phyloP scores from a whole-genome alignment of 2,113 vertebrate species.

The Podarcis raffonei region DNA sequence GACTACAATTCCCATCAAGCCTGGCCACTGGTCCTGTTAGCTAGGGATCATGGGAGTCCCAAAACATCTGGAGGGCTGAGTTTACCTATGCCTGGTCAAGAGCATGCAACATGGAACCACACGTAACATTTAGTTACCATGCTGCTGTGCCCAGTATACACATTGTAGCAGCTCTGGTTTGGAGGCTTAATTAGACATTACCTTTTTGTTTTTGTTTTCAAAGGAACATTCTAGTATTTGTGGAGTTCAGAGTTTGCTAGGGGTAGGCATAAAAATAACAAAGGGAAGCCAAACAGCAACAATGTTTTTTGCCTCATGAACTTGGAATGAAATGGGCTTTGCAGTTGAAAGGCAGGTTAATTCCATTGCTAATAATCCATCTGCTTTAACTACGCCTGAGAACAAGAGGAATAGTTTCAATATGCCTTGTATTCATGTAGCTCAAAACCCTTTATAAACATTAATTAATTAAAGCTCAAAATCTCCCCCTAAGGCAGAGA shows the following conservation, averaged over 20 bases:
- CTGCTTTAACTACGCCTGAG: not conserved
- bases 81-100: too few relatives aligned
- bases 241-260: not conserved
- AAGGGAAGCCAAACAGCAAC: not conserved
- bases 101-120: not conserved
- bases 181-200: not conserved
- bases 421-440: constrained; percentile 20
- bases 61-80: too few relatives aligned
- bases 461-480: constrained; percentile 16
- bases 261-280: not conserved
- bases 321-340: not conserved
- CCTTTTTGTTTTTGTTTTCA: not conserved
- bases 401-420: not conserved
- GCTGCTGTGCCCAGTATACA: not conserved
- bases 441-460: constrained; percentile 14
- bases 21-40: too few relatives aligned
- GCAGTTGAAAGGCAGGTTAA: accelerated
- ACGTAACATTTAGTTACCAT: not conserved
- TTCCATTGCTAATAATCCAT: not conserved
- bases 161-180: not conserved
- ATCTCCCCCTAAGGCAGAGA: not conserved
- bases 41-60: too few relatives aligned
- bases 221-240: not conserved
- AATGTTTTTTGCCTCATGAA: not conserved
- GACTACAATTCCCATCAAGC: too few relatives aligned